A percentile compares a stretch with the other conserved stretches of the same genome.
Evolutionary conservation across 2,113 vertebrate species (phyloP).

Genomic region (Pachypanchax playfairii): DNA sequence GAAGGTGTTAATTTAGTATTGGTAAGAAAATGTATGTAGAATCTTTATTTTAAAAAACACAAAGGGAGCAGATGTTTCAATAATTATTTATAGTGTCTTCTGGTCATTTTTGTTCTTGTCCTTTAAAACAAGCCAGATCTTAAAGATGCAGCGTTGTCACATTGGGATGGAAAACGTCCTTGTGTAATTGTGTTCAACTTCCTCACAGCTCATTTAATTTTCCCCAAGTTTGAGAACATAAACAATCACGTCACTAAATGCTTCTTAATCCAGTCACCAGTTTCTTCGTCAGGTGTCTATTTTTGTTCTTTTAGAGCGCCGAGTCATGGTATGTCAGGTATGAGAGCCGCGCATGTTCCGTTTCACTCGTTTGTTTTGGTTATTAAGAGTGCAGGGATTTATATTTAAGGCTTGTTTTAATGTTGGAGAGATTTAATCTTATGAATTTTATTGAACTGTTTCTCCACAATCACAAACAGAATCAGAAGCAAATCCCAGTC

Average conservation of each 20-base stretch:
- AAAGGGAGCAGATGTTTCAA: no score
- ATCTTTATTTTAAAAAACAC: no score
- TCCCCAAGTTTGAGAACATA: not conserved
- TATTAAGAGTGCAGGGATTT: slow-evolving; percentile 6
- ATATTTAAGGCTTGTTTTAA: not conserved
- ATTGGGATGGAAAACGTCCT: not conserved
- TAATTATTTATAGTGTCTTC: no score
- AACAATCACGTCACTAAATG: not conserved
- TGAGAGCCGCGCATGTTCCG: slow-evolving; percentile 7
- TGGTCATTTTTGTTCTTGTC: no score
- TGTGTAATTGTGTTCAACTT: not conserved
- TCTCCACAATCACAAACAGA: not conserved
- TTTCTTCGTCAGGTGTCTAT: slow-evolving; percentile 16
- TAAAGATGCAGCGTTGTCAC: not conserved
- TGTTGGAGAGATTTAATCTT: no score
- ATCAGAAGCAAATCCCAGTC: not conserved
- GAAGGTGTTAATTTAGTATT: no score
- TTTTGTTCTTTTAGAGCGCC: slow-evolving; percentile 4
- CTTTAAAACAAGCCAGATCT: no score
- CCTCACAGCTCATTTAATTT: not conserved
- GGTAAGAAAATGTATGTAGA: no score
- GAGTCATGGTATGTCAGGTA: slow-evolving; percentile 17
- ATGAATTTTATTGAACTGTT: not conserved
- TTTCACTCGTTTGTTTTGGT: not conserved
- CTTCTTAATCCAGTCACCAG: not conserved